Percentiles rank a stretch among this genome's conserved stretches.
Evolutionary conservation across 2,797 vertebrate species (phyloP).

Genomic region (Ispidina lecontei): DNA sequence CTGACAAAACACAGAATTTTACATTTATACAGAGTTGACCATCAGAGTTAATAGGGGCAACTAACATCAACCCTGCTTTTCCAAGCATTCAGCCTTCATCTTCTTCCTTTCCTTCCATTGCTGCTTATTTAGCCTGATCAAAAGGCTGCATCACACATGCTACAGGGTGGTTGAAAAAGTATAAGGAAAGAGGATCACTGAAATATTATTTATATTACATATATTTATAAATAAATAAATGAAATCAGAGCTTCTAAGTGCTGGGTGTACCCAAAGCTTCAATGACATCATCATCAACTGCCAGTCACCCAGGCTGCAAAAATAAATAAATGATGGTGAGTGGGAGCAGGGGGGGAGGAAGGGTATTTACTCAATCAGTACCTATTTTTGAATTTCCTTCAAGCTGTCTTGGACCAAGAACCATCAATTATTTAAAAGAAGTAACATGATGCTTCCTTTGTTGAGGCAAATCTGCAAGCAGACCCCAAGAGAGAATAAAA

Average conservation of each 20-base stretch:
- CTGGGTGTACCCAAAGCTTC: constrained; percentile 66
- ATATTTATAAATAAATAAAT: constrained; percentile 57
- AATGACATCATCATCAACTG: constrained; percentile 67
- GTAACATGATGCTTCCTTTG: constrained; percentile 99
- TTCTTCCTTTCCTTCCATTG: background rate
- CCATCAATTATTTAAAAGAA: constrained; percentile 99
- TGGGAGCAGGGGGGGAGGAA: constrained; percentile 36
- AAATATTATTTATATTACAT: no score
- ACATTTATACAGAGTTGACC: constrained; percentile 31
- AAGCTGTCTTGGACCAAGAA: constrained; percentile 82
- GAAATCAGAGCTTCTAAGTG: constrained; percentile 63
- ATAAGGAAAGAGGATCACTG: no score
- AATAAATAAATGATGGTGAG: constrained; percentile 35
- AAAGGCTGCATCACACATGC: background rate
- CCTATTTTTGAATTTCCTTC: constrained; percentile 91
- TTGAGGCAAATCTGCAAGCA: constrained; percentile 95
- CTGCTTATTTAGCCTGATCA: background rate
- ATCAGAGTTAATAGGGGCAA: constrained; percentile 42
- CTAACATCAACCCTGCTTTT: background rate
- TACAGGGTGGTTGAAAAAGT: background rate
- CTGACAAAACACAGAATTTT: constrained; percentile 60
- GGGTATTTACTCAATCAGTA: constrained; percentile 84
- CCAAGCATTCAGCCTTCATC: background rate
- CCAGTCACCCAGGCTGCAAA: constrained; percentile 41
- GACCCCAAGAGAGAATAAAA: constrained; percentile 95